These are phyloP conservation scores for Microcaecilia unicolor DNA, from an alignment of 2,797 vertebrate species.

Conservation along the genomic window DNA sequence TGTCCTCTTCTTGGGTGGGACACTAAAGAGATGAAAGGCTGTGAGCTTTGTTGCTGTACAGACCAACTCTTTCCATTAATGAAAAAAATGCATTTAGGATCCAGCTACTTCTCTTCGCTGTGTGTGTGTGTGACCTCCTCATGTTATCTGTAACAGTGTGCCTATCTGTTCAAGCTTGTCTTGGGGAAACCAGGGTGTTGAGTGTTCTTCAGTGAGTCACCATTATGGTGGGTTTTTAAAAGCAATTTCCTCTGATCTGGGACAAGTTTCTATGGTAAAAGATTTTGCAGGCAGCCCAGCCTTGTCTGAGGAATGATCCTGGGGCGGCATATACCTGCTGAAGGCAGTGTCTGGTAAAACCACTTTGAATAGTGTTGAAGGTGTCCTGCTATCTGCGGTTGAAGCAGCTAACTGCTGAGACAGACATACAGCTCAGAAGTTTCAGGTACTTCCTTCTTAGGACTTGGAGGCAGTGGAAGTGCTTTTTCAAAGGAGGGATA, in stretches of 20 bases:
- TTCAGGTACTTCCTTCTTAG: constrained; percentile 35
- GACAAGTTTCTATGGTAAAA: constrained; percentile 17
- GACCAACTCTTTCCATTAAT: constrained; percentile 49
- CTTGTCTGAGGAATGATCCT: constrained; percentile 1
- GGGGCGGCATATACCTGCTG: constrained; percentile 1
- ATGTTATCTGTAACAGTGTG: constrained; percentile 28
- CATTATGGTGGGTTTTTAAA: constrained; percentile 36
- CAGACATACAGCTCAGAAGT: constrained; percentile 36
- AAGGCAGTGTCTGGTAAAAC: constrained; percentile 6
- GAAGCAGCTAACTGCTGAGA: constrained; percentile 29
- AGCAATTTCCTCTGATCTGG: constrained; percentile 36
- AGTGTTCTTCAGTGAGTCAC: constrained; percentile 39
- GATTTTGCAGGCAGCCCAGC: constrained; percentile 17
- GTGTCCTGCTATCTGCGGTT: constrained; percentile 2
- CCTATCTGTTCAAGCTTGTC: constrained; percentile 41
- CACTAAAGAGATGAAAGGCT: constrained; percentile 33
- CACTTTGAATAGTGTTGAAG: not conserved
- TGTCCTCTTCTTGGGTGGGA: constrained; percentile 21
- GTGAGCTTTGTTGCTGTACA: constrained; percentile 38
- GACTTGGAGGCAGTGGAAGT: constrained; percentile 13
- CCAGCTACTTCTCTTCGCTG: constrained; percentile 47
- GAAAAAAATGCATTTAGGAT: constrained; percentile 50
- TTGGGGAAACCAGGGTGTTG: constrained; percentile 35
- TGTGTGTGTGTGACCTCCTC: constrained; percentile 45
- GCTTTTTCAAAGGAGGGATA: constrained; percentile 29